Conservation (phyloP, 2,113 vertebrate species). For the Falco punctatus region DNA sequence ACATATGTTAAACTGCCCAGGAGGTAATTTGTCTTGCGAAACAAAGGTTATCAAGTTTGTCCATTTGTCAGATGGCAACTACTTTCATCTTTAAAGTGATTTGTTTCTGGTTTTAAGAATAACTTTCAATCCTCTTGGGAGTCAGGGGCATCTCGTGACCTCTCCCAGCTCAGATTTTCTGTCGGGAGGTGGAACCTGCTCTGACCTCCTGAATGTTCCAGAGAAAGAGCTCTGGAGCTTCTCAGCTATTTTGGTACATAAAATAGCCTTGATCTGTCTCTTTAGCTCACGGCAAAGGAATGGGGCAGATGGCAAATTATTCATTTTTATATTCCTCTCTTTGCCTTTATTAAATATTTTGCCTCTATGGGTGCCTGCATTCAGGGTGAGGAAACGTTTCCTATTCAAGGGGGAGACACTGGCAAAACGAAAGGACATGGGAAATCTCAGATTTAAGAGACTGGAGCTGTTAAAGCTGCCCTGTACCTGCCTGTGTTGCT, state of each 20-base stretch:
- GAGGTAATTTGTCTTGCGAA: not conserved
- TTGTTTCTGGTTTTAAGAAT: not conserved
- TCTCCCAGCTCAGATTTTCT: not conserved
- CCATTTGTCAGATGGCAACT: not conserved
- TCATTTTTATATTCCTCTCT: not conserved
- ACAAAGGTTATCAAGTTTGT: not conserved
- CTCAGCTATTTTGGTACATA: not conserved
- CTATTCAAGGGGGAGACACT: not conserved
- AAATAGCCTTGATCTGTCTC: not conserved
- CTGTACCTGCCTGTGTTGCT: not conserved
- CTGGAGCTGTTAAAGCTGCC: not conserved
- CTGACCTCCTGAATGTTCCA: not conserved
- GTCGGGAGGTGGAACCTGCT: not conserved
- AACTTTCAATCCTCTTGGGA: not conserved
- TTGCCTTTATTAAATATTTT: not conserved
- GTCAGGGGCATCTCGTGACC: not conserved
- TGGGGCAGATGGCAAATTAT: not conserved
- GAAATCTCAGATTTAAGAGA: not conserved
- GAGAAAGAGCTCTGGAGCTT: not conserved
- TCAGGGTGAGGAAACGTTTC: not conserved
- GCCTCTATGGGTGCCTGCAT: rapidly evolving
- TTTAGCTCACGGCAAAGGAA: not conserved
- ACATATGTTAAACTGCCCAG: not conserved
- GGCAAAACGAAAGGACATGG: not conserved
- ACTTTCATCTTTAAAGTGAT: not conserved